Base-by-base conservation (phyloP, 30 jellyfish, hydroid and myxozoan species). In the Sanderia malayensis region DNA sequence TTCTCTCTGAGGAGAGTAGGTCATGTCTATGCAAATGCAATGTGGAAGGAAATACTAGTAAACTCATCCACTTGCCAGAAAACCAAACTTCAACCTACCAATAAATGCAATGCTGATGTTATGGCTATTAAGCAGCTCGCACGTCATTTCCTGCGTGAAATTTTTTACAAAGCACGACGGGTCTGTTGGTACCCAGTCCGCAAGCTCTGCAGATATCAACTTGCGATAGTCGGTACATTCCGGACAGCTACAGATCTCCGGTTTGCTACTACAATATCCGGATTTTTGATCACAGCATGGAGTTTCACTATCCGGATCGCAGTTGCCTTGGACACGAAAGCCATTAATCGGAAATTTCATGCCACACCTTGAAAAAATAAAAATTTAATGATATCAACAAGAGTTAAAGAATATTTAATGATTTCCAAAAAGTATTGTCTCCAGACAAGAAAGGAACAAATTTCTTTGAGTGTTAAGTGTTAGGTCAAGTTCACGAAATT, bases 201-300 rank as follows among this genome's bases (percentile, higher is more conserved):
- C 85, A 11, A 90, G 82, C 61, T 90, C 98, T 0, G 98, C 98
- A 0, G 95, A 46, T 17, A 61, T 37, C 31, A 47, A 66, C 47
- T 30, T 33, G 49, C 98, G 73, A 41, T 67, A 77, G 76, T 90
- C 95, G 0, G 95, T 90, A 74, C 98, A 90, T 1, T 77, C 63
- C 15, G 58, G 59, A 67, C 98, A 90, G 37, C 70, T 26, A 67
- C 98, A 90, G 58, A 68, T 67, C 34, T 71, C 94, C 1, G 76
- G 46, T 1, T 67, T 78, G 52, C 52, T 49, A 55, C 95, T 95
- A 58, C 98, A 90, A 44, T 19, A 24, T 11, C 98, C 95, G 30
- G 87, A 58, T 41, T n/a, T 33, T 18, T 31, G 95, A 46, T 90
- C 71, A 67, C 98, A 90, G 46, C 98, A 90, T 1, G 98, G 98